Evolutionary conservation across 2,797 vertebrate genomes (phyloP).

Genomic region (Falco cherrug): DNA sequence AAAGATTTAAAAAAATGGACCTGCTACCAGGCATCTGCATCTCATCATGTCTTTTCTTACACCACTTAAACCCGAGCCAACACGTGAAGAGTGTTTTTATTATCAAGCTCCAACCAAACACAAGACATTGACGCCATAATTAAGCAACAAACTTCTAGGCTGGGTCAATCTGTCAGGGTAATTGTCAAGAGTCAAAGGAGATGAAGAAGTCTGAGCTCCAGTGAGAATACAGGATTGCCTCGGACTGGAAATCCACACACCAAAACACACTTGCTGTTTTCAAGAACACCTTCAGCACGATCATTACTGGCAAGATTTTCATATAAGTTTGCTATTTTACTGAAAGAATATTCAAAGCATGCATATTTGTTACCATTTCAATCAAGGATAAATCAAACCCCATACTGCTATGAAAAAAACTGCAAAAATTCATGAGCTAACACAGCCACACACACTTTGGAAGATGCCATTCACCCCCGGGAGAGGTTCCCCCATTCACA

Average conservation of each 20-base stretch:
- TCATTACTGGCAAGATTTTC: background rate
- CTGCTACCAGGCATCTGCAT: background rate
- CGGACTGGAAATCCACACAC: background rate
- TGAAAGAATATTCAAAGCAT: background rate
- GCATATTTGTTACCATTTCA: background rate
- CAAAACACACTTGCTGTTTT: background rate
- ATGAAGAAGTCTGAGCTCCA: background rate
- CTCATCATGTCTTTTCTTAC: background rate
- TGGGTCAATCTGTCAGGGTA: background rate
- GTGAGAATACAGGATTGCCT: background rate
- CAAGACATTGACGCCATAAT: background rate
- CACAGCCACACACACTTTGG: background rate
- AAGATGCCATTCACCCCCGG: background rate
- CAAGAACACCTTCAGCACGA: background rate
- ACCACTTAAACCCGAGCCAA: background rate
- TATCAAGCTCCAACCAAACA: background rate
- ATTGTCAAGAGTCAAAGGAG: background rate
- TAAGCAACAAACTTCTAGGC: background rate
- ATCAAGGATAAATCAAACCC: background rate
- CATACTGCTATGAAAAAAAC: background rate
- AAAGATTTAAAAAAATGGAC: background rate
- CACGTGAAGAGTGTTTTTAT: accelerated
- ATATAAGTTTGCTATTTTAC: background rate
- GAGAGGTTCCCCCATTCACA: slow-evolving; percentile 5
- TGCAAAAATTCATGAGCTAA: background rate